Percentiles rank a stretch among this genome's conserved stretches.
phyloP scores from a whole-genome alignment of 2,888 invertebrate genomes.

The Campoplex capitator region DNA sequence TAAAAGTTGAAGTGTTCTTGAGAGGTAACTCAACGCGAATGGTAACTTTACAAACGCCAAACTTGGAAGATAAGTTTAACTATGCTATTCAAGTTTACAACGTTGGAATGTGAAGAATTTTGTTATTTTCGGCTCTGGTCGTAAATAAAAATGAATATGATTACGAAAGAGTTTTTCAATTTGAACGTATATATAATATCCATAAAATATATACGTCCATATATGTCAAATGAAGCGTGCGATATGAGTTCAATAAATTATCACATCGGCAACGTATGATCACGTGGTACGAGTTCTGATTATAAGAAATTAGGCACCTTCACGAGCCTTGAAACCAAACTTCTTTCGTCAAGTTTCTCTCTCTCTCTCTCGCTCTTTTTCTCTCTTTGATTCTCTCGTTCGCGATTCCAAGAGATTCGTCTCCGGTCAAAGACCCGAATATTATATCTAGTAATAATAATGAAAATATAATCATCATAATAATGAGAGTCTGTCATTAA shows the following conservation, averaged over 20 bases:
- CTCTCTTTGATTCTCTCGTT: conserved; percentile 1
- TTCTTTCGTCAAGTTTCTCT: not conserved
- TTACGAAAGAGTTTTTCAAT: not conserved
- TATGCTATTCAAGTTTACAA: not conserved
- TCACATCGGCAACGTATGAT: conserved; percentile 24
- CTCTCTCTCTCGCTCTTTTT: not conserved
- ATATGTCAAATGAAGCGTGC: not conserved
- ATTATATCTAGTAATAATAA: not conserved
- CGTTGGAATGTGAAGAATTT: not conserved
- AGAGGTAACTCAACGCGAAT: not conserved
- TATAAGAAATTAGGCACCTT: conserved; percentile 30
- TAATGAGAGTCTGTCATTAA: conserved; percentile 35
- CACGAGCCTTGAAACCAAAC: conserved; percentile 30
- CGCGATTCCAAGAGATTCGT: conserved; percentile 14
- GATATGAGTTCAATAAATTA: not conserved
- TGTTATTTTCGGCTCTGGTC: not conserved
- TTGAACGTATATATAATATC: too few relatives aligned
- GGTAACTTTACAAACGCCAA: not conserved
- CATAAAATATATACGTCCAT: not conserved
- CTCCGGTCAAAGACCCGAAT: conserved; percentile 25
- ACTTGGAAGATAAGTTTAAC: not conserved
- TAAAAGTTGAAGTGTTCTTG: not conserved
- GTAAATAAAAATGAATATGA: not conserved
- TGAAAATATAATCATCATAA: conserved; percentile 13
- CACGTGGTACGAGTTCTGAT: conserved; percentile 23